A percentile compares a stretch with the other conserved stretches of the same genome.
phyloP scores from a whole-genome alignment of 2,797 vertebrate species.

The Syngnathus rostellatus region DNA sequence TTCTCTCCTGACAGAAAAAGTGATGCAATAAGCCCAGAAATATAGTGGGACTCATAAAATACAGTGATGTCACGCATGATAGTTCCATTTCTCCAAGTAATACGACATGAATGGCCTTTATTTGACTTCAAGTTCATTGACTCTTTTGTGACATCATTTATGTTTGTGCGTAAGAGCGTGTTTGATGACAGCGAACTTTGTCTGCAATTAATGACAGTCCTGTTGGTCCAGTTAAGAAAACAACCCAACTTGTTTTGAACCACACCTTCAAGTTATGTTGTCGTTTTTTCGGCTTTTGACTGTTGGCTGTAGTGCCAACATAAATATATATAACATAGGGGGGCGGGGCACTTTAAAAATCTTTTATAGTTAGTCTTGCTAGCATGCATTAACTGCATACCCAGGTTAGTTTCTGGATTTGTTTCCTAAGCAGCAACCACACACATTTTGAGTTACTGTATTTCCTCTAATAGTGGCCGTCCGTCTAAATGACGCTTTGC shows the following conservation, averaged over 20 bases:
- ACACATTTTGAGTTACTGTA: neutral
- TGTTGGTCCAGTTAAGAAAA: neutral
- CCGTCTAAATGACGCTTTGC: neutral
- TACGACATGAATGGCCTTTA: neutral
- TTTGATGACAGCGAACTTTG: neutral
- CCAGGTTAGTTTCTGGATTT: neutral
- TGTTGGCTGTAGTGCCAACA: neutral
- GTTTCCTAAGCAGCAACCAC: neutral
- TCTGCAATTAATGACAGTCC: neutral
- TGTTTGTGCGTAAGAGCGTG: neutral
- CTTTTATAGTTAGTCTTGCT: neutral
- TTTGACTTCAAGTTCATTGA: neutral
- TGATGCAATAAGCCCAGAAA: neutral
- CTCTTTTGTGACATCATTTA: neutral
- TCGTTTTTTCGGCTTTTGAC: neutral
- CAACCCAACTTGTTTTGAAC: neutral
- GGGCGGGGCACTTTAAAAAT: neutral
- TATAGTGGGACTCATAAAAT: neutral
- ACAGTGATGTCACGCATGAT: neutral
- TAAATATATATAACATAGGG: neutral
- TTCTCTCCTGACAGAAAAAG: too few relatives aligned
- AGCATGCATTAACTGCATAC: neutral
- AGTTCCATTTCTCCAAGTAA: neutral
- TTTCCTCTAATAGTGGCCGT: neutral
- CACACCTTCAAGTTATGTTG: neutral